Percentiles rank a stretch among this genome's conserved stretches.
phyloP scores from a whole-genome alignment of 1,140 invertebrate genomes.

The Bathynomus jamesi region DNA sequence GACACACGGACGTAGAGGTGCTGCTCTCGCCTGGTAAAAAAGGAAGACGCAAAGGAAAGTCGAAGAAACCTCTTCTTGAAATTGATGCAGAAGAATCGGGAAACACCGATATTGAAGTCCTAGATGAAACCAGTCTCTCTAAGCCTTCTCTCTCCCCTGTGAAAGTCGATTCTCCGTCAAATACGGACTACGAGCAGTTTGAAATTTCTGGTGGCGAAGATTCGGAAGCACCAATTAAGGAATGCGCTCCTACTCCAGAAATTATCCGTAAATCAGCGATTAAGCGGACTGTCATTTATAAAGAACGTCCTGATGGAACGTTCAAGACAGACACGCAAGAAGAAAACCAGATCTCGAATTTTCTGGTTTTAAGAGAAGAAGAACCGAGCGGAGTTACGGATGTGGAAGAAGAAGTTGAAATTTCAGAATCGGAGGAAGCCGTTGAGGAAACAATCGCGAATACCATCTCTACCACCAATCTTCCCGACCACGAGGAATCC shows the following conservation, averaged over 20 bases:
- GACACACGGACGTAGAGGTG: too few species aligned
- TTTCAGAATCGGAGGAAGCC: slow-evolving; percentile 47
- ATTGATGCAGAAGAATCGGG: slow-evolving; percentile 13
- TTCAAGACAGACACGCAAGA: slow-evolving; percentile 29
- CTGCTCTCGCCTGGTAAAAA: slow-evolving; percentile 14
- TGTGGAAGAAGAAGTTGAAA: slow-evolving; percentile 49
- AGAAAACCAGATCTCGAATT: too few species aligned
- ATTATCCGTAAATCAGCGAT: slow-evolving; percentile 28
- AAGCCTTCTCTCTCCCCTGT: slow-evolving; percentile 7
- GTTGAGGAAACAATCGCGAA: slow-evolving; percentile 5
- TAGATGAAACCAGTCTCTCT: slow-evolving; percentile 13
- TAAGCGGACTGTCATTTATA: slow-evolving; percentile 19
- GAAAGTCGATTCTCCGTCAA: background rate
- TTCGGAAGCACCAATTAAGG: slow-evolving; percentile 5
- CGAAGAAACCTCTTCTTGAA: slow-evolving; percentile 7
- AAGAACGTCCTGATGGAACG: slow-evolving; percentile 26
- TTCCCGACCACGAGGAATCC: slow-evolving; percentile 1
- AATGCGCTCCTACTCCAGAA: slow-evolving; percentile 17
- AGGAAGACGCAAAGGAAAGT: slow-evolving; percentile 17
- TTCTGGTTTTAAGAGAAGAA: too few species aligned
- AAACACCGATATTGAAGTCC: slow-evolving; percentile 26
- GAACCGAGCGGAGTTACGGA: slow-evolving; percentile 43
- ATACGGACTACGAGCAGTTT: slow-evolving; percentile 32
- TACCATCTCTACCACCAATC: slow-evolving; percentile 11
- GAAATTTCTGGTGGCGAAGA: slow-evolving; percentile 31